Evolutionary conservation across 2,888 invertebrate species (phyloP).

Genomic region (Aleiodes alternator): DNA sequence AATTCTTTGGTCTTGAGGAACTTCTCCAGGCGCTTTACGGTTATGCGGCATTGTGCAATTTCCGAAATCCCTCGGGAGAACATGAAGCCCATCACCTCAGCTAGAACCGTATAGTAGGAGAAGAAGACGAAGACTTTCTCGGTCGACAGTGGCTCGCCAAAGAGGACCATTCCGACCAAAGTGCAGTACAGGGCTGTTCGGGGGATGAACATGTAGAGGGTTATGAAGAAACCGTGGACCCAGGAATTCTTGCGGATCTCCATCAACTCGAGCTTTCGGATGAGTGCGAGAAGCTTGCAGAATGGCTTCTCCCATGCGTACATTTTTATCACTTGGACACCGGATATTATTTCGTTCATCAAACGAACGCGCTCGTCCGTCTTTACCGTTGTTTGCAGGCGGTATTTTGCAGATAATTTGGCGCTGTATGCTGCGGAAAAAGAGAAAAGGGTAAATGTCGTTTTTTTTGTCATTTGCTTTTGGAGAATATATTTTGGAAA

Average conservation of each 20-base stretch:
- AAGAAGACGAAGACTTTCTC: slow-evolving; percentile 23
- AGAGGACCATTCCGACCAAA: slow-evolving; percentile 13
- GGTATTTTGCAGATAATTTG: slow-evolving; percentile 73
- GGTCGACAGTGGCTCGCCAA: slow-evolving; percentile 16
- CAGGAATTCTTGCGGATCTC: slow-evolving; percentile 75
- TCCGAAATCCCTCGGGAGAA: slow-evolving; percentile 18
- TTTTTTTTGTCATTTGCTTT: no score
- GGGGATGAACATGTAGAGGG: slow-evolving; percentile 16
- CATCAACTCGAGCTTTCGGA: slow-evolving; percentile 78
- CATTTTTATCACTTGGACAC: slow-evolving; percentile 87
- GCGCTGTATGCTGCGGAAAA: slow-evolving; percentile 66
- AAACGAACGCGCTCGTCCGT: slow-evolving; percentile 86
- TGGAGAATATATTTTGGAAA: no score
- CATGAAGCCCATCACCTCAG: slow-evolving; percentile 26
- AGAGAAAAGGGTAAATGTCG: neutral
- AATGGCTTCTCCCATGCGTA: slow-evolving; percentile 87
- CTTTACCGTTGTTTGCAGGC: slow-evolving; percentile 78
- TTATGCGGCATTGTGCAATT: slow-evolving; percentile 11
- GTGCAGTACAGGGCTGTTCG: slow-evolving; percentile 10
- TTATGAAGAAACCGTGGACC: slow-evolving; percentile 7
- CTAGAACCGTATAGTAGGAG: slow-evolving; percentile 6
- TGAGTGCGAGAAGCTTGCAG: slow-evolving; percentile 79
- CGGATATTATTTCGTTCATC: slow-evolving; percentile 87
- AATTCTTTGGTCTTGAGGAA: slow-evolving; percentile 7
- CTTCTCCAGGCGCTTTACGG: neutral